These are phyloP conservation scores for Calameuta filiformis DNA, from an alignment of 2,888 invertebrate genomes.

Conservation along the genomic window DNA sequence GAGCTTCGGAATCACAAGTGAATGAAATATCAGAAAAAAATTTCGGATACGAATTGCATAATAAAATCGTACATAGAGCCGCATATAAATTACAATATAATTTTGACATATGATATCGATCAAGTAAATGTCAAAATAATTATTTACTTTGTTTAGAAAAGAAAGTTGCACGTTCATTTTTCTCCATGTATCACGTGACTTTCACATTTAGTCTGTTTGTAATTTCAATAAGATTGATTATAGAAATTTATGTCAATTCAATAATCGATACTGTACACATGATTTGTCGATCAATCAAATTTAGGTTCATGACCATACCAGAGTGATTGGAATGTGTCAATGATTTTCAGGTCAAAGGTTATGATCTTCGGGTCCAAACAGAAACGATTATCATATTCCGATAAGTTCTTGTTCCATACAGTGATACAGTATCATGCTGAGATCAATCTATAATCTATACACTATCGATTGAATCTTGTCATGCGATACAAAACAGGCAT, in stretches of 20 bases:
- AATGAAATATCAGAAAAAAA: too few species aligned
- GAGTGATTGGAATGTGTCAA: neutral
- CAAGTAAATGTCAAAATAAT: neutral
- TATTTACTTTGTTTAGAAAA: neutral
- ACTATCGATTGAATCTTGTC: neutral
- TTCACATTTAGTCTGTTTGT: neutral
- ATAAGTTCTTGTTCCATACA: slow-evolving; percentile 18
- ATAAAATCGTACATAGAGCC: neutral
- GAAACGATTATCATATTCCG: slow-evolving; percentile 27
- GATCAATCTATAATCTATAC: slow-evolving; percentile 1
- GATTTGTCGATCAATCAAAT: neutral
- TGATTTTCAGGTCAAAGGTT: neutral
- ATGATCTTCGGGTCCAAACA: neutral
- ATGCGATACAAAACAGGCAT: too few species aligned
- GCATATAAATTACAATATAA: neutral
- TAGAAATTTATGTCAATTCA: neutral
- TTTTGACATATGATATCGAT: neutral
- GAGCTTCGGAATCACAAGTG: neutral
- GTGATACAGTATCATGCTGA: neutral
- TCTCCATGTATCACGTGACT: neutral
- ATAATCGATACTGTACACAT: neutral
- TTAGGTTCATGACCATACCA: neutral
- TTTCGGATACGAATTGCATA: neutral
- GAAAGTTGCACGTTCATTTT: neutral
- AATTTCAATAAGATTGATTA: neutral